Conservation (phyloP, 2,113 vertebrate genomes). For the Salvelinus namaycush region DNA sequence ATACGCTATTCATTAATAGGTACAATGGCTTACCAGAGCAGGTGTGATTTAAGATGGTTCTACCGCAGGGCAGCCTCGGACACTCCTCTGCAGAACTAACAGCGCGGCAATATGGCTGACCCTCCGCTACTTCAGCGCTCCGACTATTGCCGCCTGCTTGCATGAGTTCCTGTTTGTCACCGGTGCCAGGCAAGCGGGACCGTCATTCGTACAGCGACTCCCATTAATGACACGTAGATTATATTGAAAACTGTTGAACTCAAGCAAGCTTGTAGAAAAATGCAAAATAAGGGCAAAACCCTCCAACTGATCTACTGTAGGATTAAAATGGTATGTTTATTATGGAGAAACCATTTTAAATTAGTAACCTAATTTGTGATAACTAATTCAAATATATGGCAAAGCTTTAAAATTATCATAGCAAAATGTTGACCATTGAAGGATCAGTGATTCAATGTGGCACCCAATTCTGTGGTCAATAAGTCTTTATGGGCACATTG, state of each 20-base stretch:
- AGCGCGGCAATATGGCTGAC: slow-evolving; percentile 16
- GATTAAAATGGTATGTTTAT: too few relatives aligned
- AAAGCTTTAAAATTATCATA: too few relatives aligned
- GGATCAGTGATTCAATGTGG: too few relatives aligned
- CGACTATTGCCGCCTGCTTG: slow-evolving; percentile 14
- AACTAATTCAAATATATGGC: too few relatives aligned
- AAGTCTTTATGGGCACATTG: too few relatives aligned
- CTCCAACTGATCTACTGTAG: too few relatives aligned
- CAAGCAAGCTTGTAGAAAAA: background rate
- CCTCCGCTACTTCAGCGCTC: slow-evolving; percentile 5
- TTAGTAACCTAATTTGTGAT: too few relatives aligned
- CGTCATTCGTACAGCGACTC: slow-evolving; percentile 19
- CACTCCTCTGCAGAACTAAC: slow-evolving; percentile 28
- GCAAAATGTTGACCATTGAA: too few relatives aligned
- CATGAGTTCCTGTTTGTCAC: slow-evolving; percentile 43
- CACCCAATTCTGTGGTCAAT: too few relatives aligned
- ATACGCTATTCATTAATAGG: background rate
- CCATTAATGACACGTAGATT: background rate
- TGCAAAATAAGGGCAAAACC: too few relatives aligned
- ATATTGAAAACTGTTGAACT: background rate
- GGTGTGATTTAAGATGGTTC: slow-evolving; percentile 13
- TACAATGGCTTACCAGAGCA: slow-evolving; percentile 51
- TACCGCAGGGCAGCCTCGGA: slow-evolving; percentile 13
- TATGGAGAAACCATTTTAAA: too few relatives aligned
- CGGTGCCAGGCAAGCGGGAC: slow-evolving; percentile 6